Conservation (phyloP, 2,888 invertebrate genomes). For the Drosophila nigricruria region DNA sequence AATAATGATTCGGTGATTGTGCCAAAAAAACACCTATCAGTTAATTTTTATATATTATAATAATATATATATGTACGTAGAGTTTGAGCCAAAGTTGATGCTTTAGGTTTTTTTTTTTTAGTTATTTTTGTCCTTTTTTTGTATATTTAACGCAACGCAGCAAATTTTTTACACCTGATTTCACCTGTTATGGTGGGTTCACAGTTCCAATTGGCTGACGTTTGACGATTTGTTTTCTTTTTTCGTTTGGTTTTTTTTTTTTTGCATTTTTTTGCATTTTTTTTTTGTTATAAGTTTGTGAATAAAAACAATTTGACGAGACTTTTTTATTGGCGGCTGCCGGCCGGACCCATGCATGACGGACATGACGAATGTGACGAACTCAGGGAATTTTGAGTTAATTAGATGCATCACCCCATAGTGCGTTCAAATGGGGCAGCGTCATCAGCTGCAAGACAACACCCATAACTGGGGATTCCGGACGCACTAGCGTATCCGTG, state of each 20-base stretch:
- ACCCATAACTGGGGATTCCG: neutral
- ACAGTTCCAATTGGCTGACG: slow-evolving; percentile 38
- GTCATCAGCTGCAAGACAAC: slow-evolving; percentile 10
- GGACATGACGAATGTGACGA: slow-evolving; percentile 25
- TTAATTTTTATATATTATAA: slow-evolving; percentile 37
- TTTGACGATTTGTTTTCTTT: slow-evolving; percentile 33
- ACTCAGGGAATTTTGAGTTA: slow-evolving; percentile 24
- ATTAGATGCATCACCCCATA: slow-evolving; percentile 4
- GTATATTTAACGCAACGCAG: slow-evolving; percentile 37
- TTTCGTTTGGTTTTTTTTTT: slow-evolving; percentile 19
- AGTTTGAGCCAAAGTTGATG: slow-evolving; percentile 53
- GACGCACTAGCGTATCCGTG: slow-evolving; percentile 3
- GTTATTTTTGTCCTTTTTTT: slow-evolving; percentile 5
- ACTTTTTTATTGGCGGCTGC: slow-evolving; percentile 26
- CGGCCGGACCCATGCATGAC: slow-evolving; percentile 30
- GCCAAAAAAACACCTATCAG: slow-evolving; percentile 53
- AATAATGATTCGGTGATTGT: slow-evolving; percentile 35
- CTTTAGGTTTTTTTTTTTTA: slow-evolving; percentile 21
- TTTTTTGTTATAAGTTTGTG: neutral
- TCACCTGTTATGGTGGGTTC: slow-evolving; percentile 55
- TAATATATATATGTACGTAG: slow-evolving; percentile 44
- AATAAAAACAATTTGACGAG: slow-evolving; percentile 22
- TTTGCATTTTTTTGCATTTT: neutral
- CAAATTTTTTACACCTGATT: slow-evolving; percentile 39
- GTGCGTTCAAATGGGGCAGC: slow-evolving; percentile 1